Evolutionary conservation across 2,113 vertebrate genomes (phyloP).

Genomic region (Zosterops japonicus): DNA sequence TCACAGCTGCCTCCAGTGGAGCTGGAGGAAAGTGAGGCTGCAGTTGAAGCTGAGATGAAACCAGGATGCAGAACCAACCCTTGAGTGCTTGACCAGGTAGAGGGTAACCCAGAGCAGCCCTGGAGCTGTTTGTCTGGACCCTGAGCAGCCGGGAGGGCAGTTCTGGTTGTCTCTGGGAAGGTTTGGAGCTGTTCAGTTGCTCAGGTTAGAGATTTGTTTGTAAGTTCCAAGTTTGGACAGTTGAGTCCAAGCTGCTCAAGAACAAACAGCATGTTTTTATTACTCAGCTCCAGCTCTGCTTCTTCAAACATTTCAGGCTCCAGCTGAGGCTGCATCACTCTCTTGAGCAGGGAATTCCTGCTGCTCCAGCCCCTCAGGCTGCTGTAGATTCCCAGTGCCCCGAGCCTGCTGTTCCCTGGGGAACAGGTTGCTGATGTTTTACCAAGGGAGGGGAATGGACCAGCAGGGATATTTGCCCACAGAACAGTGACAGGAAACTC

Average conservation of each 20-base stretch:
- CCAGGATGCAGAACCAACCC: not conserved
- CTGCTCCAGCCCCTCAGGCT: not conserved
- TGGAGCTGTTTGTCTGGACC: not conserved
- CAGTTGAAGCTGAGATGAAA: not conserved
- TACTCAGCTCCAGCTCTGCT: not conserved
- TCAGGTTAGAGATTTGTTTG: not conserved
- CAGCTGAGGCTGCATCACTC: not conserved
- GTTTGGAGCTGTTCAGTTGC: not conserved
- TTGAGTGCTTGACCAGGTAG: not conserved
- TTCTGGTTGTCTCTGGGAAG: not conserved
- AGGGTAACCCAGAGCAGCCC: not conserved
- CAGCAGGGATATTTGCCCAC: not conserved
- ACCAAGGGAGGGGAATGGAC: not conserved
- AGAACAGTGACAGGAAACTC: not conserved
- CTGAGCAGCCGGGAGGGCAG: not conserved
- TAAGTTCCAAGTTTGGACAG: not conserved
- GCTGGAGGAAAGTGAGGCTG: not conserved
- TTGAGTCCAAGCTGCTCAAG: not conserved
- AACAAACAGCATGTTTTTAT: not conserved
- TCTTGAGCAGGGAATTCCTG: not conserved
- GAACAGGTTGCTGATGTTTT: not conserved
- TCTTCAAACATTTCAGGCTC: not conserved
- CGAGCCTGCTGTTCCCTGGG: not conserved
- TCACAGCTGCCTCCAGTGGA: accelerated
- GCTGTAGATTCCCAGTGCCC: not conserved